These are phyloP conservation scores for Netta rufina DNA, from an alignment of 2,797 vertebrate genomes.

Conservation along the genomic window DNA sequence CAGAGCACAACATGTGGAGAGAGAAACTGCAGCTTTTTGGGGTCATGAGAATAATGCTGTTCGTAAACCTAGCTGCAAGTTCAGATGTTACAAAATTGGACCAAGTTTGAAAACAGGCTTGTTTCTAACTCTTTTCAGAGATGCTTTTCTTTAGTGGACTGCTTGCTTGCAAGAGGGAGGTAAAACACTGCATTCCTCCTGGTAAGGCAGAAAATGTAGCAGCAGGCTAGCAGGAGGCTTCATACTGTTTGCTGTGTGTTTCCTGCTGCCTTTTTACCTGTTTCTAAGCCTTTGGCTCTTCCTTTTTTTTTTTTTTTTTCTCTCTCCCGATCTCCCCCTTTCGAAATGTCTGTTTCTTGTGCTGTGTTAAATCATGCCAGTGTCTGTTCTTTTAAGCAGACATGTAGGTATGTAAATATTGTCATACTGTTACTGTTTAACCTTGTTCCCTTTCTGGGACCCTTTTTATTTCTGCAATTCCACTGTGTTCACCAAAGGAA, in stretches of 20 bases:
- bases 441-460: constrained; percentile 2
- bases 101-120: neutral
- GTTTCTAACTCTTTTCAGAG: neutral
- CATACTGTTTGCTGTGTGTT: accelerated
- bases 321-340: neutral
- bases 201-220: neutral
- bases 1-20: neutral
- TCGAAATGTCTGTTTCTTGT: neutral
- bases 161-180: neutral
- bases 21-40: neutral
- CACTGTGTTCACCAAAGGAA: neutral
- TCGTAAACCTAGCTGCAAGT: neutral
- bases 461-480: neutral
- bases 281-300: neutral
- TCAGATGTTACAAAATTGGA: neutral
- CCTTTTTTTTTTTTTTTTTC: neutral
- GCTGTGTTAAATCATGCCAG: neutral
- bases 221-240: neutral
- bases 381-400: neutral
- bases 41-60: accelerated
- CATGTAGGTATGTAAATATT: constrained; percentile 38
- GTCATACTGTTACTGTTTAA: constrained; percentile 49
- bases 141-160: neutral
- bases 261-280: neutral
- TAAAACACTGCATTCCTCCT: neutral